phyloP scores from a whole-genome alignment of 2,888 invertebrate genomes.

The Monoplex corrugatus region DNA sequence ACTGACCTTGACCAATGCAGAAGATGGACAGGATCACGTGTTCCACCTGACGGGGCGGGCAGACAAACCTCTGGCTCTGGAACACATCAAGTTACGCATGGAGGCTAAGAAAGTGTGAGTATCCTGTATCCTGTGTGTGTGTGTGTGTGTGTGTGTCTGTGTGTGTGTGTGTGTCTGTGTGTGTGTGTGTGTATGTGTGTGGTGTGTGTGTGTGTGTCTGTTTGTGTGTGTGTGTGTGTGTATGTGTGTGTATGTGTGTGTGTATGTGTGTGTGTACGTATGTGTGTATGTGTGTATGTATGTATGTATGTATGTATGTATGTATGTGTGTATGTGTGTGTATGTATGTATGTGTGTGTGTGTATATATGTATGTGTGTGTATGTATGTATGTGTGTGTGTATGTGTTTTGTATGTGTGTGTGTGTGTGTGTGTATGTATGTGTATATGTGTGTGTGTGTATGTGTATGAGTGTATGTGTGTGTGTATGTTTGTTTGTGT shows the following conservation, averaged over 20 bases:
- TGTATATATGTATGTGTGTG: not conserved
- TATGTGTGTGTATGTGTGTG: not conserved
- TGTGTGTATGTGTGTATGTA: not conserved
- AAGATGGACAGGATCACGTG: slow-evolving; percentile 77
- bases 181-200: not conserved
- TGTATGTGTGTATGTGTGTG: not conserved
- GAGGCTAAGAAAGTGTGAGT: slow-evolving; percentile 77
- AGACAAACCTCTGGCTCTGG: slow-evolving; percentile 79
- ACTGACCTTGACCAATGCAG: slow-evolving; percentile 75
- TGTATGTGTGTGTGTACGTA: not conserved
- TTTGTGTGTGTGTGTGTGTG: not conserved
- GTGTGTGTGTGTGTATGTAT: not conserved
- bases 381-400: not conserved
- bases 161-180: not conserved
- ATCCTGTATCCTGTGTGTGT: not conserved
- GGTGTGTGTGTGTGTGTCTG: not conserved
- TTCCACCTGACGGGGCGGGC: slow-evolving; percentile 78
- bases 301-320: not conserved
- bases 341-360: not conserved
- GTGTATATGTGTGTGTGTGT: not conserved
- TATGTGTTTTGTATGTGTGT: not conserved
- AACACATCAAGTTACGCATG: slow-evolving; percentile 75
- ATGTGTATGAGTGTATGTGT: not conserved
- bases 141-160: not conserved
- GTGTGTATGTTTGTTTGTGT: not conserved